Conservation (phyloP, 2,113 vertebrate genomes). For the Gymnorhina tibicen region DNA sequence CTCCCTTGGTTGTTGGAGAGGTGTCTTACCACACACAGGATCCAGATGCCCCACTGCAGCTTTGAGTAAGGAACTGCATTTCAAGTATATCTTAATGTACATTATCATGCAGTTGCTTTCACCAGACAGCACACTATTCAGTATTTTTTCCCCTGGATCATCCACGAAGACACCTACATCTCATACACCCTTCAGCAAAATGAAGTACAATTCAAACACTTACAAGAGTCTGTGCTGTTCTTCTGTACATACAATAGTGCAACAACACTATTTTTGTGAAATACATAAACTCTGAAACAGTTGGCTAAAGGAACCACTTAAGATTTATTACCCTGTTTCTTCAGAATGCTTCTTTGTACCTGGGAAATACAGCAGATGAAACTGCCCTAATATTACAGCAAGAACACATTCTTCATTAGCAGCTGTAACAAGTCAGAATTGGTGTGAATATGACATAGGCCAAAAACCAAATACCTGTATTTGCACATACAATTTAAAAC, state of each 20-base stretch:
- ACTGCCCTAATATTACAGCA: background rate
- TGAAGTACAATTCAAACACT: background rate
- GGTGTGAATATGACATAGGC: background rate
- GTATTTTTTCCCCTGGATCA: background rate
- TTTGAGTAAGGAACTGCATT: background rate
- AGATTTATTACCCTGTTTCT: background rate
- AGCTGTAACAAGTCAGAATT: background rate
- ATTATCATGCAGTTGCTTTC: background rate
- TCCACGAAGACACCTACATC: background rate
- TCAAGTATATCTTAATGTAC: background rate
- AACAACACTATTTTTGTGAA: background rate
- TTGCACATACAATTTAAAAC: background rate
- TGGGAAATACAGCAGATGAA: background rate
- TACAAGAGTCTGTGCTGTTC: background rate
- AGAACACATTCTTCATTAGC: background rate
- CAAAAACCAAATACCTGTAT: background rate
- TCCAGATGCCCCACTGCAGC: background rate
- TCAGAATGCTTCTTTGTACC: background rate
- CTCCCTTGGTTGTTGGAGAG: background rate
- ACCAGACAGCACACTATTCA: background rate
- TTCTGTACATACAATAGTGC: too few species aligned
- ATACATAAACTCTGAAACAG: background rate
- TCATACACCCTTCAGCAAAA: background rate
- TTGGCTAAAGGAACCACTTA: background rate
- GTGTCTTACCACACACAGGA: background rate